Percentiles rank a stretch among this genome's conserved stretches.
Evolutionary conservation across 92 coral and sea anemone genomes (phyloP).

Genomic region (Plumapathes pennacea): DNA sequence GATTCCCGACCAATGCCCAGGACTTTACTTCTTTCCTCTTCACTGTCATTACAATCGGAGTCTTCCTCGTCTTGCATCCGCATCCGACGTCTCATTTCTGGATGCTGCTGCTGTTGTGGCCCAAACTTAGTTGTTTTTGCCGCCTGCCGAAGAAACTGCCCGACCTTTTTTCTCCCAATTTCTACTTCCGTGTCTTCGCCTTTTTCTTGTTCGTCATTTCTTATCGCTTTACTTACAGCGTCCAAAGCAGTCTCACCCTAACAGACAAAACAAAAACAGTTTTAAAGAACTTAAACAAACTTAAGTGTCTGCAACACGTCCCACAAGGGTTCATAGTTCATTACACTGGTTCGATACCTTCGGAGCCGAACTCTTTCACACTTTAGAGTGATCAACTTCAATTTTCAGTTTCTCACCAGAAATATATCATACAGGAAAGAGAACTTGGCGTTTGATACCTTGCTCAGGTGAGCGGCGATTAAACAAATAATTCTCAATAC

Average conservation of each 20-base stretch:
- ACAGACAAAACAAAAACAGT: constrained; percentile 4
- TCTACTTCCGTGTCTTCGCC: constrained; percentile 47
- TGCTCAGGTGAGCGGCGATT: too few species aligned
- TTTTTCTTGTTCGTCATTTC: constrained; percentile 54
- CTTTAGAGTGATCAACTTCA: too few species aligned
- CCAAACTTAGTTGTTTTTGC: background rate
- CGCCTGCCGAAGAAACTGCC: constrained; percentile 45
- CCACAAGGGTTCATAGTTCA: too few species aligned
- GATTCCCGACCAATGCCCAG: background rate
- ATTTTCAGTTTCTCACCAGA: too few species aligned
- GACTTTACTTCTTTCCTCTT: background rate
- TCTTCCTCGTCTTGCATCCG: constrained; percentile 25
- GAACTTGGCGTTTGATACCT: too few species aligned
- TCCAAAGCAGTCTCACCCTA: constrained; percentile 86
- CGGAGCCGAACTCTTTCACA: too few species aligned
- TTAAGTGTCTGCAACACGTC: too few species aligned
- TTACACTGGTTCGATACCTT: too few species aligned
- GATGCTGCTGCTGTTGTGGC: background rate
- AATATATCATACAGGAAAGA: too few species aligned
- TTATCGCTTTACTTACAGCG: constrained; percentile 53
- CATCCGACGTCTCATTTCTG: constrained; percentile 58
- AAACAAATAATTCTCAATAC: too few species aligned
- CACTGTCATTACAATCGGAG: constrained; percentile 2
- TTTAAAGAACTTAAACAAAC: too few species aligned
- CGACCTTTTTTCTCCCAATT: constrained; percentile 63